Evolutionary conservation across 2,797 vertebrate genomes (phyloP).

Genomic region (Micromesistius poutassou): DNA sequence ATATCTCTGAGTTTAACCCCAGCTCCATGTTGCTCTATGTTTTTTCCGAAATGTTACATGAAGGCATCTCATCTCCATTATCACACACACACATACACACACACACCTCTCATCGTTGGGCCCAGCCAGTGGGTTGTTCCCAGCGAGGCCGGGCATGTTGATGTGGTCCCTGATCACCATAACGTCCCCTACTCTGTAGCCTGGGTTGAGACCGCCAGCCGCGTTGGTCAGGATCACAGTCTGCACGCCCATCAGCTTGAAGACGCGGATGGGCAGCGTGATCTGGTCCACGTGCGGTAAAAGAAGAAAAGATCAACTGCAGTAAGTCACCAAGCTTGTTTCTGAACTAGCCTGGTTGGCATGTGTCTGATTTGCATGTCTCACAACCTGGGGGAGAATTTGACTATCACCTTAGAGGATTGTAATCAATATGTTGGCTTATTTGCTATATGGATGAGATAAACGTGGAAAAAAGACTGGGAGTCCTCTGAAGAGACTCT

Average conservation of each 20-base stretch:
- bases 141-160: slow-evolving; percentile 84
- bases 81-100: background rate
- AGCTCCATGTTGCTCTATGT: too few relatives aligned
- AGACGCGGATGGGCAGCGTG: slow-evolving; percentile 84
- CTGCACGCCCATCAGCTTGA: slow-evolving; percentile 81
- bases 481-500: too few relatives aligned
- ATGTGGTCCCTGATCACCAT: slow-evolving; percentile 91
- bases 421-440: too few relatives aligned
- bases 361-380: too few relatives aligned
- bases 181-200: slow-evolving; percentile 84
- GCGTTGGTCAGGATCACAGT: slow-evolving; percentile 86
- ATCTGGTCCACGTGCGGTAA: slow-evolving; percentile 62
- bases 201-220: slow-evolving; percentile 85
- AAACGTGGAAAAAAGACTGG: too few relatives aligned
- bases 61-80: too few relatives aligned
- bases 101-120: slow-evolving; percentile 81
- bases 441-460: too few relatives aligned
- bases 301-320: background rate
- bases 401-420: too few relatives aligned
- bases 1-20: too few relatives aligned
- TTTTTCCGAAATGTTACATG: too few relatives aligned
- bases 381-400: too few relatives aligned
- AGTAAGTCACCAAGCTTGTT: background rate
- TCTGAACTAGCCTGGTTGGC: too few relatives aligned
- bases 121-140: slow-evolving; percentile 79